Conservation (phyloP, 2,797 vertebrate species). For the Gobio occitaniae region DNA sequence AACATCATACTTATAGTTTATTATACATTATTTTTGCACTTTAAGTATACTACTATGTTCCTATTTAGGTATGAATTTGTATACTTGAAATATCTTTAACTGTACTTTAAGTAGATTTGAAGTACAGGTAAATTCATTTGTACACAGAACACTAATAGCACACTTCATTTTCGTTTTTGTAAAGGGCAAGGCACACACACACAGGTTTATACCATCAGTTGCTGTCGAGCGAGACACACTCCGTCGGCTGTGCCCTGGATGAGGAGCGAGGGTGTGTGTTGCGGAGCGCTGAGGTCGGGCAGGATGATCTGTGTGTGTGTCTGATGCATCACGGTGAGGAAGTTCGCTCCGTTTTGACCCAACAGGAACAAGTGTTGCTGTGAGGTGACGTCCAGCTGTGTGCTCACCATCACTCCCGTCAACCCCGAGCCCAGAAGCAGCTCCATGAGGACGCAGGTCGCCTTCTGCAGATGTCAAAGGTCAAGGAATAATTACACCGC, state of each 20-base stretch:
- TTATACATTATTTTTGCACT: not conserved
- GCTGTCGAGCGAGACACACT: constrained; percentile 82
- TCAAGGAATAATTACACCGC: not conserved
- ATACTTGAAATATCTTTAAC: not conserved
- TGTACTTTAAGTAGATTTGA: not conserved
- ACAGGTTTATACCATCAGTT: constrained; percentile 76
- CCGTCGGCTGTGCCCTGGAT: constrained; percentile 82
- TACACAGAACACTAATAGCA: not conserved
- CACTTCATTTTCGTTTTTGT: too few species aligned
- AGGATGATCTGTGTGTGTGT: constrained; percentile 85
- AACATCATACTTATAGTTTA: not conserved
- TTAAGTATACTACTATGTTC: not conserved
- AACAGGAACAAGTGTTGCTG: constrained; percentile 84
- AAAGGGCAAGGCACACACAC: not conserved
- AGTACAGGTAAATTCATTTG: not conserved
- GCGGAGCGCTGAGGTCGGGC: constrained; percentile 80
- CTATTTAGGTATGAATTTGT: not conserved
- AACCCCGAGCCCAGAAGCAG: constrained; percentile 73
- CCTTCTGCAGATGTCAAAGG: constrained; percentile 72
- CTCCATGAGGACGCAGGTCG: constrained; percentile 79
- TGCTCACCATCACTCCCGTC: constrained; percentile 72
- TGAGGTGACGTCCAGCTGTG: constrained; percentile 82
- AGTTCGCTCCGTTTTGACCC: constrained; percentile 82
- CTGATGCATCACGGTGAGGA: constrained; percentile 83
- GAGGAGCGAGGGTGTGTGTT: constrained; percentile 77